These are phyloP conservation scores for Trichopria drosophilae DNA, from an alignment of 2,888 invertebrate species.

Conservation along the genomic window DNA sequence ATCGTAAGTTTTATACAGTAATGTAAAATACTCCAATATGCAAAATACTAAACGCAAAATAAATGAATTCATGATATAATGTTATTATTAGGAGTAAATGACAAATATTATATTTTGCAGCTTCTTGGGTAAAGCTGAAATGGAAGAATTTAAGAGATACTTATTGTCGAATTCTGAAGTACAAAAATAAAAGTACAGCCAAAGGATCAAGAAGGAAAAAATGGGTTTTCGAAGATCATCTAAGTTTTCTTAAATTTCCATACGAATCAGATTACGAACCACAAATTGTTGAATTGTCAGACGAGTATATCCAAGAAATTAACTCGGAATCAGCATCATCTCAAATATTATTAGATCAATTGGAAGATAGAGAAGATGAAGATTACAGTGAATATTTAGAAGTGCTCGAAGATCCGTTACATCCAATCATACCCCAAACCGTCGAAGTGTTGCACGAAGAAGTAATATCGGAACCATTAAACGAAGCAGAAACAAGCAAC, in stretches of 20 bases:
- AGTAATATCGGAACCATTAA: background rate
- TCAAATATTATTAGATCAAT: slow-evolving; percentile 50
- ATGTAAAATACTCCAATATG: background rate
- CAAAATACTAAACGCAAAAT: background rate
- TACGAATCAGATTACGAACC: slow-evolving; percentile 51
- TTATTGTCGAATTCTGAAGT: slow-evolving; percentile 53
- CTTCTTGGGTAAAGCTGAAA: slow-evolving; percentile 49
- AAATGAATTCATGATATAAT: background rate
- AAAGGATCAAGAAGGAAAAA: slow-evolving; percentile 52
- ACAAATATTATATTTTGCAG: slow-evolving; percentile 36
- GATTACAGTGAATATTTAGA: slow-evolving; percentile 54
- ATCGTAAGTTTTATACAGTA: slow-evolving; percentile 43
- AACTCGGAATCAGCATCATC: slow-evolving; percentile 45
- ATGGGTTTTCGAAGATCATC: slow-evolving; percentile 54
- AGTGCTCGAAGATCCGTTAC: slow-evolving; percentile 46
- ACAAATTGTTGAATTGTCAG: slow-evolving; percentile 48
- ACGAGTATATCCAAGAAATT: slow-evolving; percentile 53
- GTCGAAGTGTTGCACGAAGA: slow-evolving; percentile 15
- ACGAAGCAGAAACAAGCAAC: slow-evolving; percentile 1
- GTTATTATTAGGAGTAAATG: background rate
- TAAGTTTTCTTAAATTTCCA: slow-evolving; percentile 54
- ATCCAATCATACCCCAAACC: too few species aligned
- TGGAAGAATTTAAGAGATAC: slow-evolving; percentile 56
- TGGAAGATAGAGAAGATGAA: slow-evolving; percentile 51
- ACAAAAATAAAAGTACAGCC: slow-evolving; percentile 51